Conservation (phyloP, 1,140 invertebrate genomes). For the Marisa cornuarietis region DNA sequence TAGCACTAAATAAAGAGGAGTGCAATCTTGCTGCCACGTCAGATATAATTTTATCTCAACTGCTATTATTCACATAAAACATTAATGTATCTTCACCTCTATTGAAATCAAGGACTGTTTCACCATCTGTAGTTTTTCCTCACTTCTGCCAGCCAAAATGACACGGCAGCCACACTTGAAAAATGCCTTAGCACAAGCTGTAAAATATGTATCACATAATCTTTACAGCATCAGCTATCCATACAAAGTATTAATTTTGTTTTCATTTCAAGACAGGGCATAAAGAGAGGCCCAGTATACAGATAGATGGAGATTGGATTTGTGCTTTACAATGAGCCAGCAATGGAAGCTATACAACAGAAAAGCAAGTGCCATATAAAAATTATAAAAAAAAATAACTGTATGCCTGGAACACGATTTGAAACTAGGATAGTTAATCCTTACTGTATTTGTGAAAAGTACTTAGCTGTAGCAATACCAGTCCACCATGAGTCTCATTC, state of each 20-base stretch:
- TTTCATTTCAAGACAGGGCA: not conserved
- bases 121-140: conserved; percentile 37
- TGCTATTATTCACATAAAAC: not conserved
- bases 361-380: too few species aligned
- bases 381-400: too few species aligned
- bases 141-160: conserved; percentile 80
- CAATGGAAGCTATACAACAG: conserved; percentile 6
- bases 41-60: too few species aligned
- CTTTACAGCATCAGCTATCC: not conserved
- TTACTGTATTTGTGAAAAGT: too few species aligned
- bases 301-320: too few species aligned
- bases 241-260: not conserved
- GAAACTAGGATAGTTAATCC: not conserved
- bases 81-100: conserved; percentile 22
- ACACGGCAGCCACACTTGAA: conserved; percentile 85
- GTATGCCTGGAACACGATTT: too few species aligned
- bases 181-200: conserved; percentile 83
- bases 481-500: too few species aligned
- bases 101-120: conserved; percentile 32
- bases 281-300: not conserved
- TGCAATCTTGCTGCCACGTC: too few species aligned
- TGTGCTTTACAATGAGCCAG: too few species aligned
- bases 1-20: too few species aligned
- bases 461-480: too few species aligned
- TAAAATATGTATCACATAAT: conserved; percentile 22